Conservation (phyloP, 2,113 vertebrate genomes). For the Mustela nigripes region DNA sequence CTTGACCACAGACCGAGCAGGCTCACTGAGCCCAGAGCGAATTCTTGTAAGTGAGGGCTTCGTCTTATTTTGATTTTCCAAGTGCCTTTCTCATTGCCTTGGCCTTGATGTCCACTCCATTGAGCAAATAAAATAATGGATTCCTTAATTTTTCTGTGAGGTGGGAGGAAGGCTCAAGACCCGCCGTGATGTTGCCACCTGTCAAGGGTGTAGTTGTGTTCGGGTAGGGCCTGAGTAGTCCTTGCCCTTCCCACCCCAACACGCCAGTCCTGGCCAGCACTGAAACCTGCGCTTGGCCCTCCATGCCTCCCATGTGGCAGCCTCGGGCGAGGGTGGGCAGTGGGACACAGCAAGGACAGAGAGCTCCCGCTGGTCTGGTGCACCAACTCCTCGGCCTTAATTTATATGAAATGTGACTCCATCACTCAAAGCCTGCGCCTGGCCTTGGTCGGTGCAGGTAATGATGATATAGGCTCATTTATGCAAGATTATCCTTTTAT, state of each 20-base stretch:
- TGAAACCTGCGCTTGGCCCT: accelerated
- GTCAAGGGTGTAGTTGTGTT: background rate
- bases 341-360: background rate
- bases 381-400: background rate
- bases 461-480: conserved; percentile 90
- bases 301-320: accelerated
- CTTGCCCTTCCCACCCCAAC: background rate
- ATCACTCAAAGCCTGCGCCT: conserved; percentile 67
- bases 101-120: background rate
- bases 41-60: background rate
- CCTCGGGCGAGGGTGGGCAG: background rate
- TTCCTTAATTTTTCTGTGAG: background rate
- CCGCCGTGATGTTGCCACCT: too few relatives aligned
- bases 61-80: background rate
- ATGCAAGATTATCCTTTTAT: conserved; percentile 94
- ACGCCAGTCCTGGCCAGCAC: background rate
- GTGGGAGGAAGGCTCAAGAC: background rate
- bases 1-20: background rate
- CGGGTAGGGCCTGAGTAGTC: background rate
- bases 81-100: background rate
- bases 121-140: background rate
- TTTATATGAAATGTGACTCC: conserved; percentile 66
- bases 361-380: background rate
- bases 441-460: conserved; percentile 88
- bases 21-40: background rate